Conservation (phyloP, 2,797 vertebrate species). For the Phataginus tricuspis region DNA sequence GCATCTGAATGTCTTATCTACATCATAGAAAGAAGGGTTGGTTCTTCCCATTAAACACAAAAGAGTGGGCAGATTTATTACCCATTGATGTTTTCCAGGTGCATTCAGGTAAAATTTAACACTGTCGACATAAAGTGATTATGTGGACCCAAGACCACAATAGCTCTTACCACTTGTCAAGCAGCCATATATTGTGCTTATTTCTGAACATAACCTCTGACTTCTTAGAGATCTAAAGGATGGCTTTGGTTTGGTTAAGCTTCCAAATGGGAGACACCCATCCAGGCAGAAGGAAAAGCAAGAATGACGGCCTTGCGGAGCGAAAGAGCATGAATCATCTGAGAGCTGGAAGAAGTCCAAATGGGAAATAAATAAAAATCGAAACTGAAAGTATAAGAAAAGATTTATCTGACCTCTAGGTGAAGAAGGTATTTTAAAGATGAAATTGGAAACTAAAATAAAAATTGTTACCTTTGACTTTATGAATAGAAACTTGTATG, state of each 20-base stretch:
- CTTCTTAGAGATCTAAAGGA: background rate
- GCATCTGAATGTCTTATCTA: background rate
- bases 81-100: background rate
- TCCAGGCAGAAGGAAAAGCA: background rate
- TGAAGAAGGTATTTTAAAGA: slow-evolving; percentile 22
- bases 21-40: background rate
- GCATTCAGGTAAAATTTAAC: background rate
- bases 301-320: background rate
- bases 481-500: background rate
- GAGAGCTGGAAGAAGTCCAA: background rate
- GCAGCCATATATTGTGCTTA: background rate
- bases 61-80: background rate
- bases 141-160: background rate
- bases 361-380: background rate
- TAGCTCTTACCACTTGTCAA: background rate
- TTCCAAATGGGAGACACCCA: background rate
- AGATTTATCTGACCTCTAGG: background rate
- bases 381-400: background rate
- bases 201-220: background rate
- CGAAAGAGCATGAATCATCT: background rate
- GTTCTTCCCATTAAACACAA: background rate
- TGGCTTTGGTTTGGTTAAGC: background rate
- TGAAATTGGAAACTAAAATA: background rate
- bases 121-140: background rate
- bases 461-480: background rate